Base-by-base conservation (phyloP, 2,888 invertebrate genomes). In the Lycia hirtaria region DNA sequence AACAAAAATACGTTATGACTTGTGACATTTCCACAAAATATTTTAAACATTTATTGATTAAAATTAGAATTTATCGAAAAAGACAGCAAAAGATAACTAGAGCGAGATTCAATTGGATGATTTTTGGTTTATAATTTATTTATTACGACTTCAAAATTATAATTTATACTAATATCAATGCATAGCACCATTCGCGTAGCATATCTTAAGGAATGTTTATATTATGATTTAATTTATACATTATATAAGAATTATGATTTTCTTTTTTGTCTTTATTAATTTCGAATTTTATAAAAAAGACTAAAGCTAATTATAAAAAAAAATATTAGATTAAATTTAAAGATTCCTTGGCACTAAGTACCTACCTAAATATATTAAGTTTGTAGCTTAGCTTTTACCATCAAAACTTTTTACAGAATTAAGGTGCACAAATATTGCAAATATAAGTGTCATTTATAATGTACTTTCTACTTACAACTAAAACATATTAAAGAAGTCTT, bases 131-230 rank as follows among this genome's bases (percentile, higher is more conserved):
- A 56, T 10, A 33, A 45, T 28, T 45, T 40, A 30, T 32, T 9
- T 44, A 55, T 64, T 54, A 63, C 69, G 44, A 49, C 49, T 61
- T 68, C 47, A 61, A 62, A n/a, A n/a, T n/a, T n/a, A n/a, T n/a
- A n/a, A n/a, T n/a, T n/a, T n/a, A n/a, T 62, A 68, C 64, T 64
- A 64, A 51, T 64, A 73, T 63, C 61, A 68, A 71, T 64, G 73
- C 80, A 64, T 78, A 81, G 81, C 84, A 83, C 83, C 81, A 76
- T 77, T 65, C 63, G 73, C 76, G 57, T 80, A 80, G 81, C 79
- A 72, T 80, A 77, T 65, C 41, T 17, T 48, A 26, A 35, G 48
- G 48, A 55, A 57, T 52, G 40, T 56, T 32, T n/a, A n/a, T n/a
- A n/a, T n/a, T n/a, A n/a, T n/a, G n/a, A n/a, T n/a, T n/a, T n/a